Evolutionary conservation across 2,888 invertebrate species (phyloP).

Genomic region (Parelbella ahira): DNA sequence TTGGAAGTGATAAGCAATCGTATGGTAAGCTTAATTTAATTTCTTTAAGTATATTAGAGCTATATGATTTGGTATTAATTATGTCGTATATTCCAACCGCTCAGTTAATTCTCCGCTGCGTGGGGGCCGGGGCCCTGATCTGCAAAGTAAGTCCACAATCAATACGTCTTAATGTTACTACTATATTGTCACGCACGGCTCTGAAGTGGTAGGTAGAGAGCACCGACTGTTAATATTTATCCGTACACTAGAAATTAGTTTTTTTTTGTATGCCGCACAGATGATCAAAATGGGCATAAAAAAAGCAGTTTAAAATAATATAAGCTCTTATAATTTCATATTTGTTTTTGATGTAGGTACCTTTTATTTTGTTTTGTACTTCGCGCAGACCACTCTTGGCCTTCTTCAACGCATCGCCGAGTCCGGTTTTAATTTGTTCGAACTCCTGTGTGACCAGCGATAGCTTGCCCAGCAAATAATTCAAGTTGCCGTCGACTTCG

Average conservation of each 20-base stretch:
- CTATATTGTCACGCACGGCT: no score
- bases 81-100: constrained; percentile 30
- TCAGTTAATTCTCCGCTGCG: constrained; percentile 40
- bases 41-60: constrained; percentile 37
- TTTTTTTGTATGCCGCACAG: no score
- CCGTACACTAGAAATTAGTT: no score
- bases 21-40: constrained; percentile 38
- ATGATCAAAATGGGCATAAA: no score
- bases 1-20: constrained; percentile 41
- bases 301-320: no score
- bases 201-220: no score
- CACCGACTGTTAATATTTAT: no score
- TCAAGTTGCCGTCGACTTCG: constrained; percentile 90
- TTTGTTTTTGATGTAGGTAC: constrained; percentile 30
- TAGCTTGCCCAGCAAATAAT: constrained; percentile 88
- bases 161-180: no score
- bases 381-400: constrained; percentile 83
- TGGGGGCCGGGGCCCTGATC: constrained; percentile 82
- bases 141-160: no score
- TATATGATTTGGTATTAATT: constrained; percentile 46
- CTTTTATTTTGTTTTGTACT: constrained; percentile 67
- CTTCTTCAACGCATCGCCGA: constrained; percentile 86
- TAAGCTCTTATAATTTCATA: no score
- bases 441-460: constrained; percentile 92
- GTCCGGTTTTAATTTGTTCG: constrained; percentile 87